Conservation (phyloP, 1,140 invertebrate genomes). For the Aphaenogaster rudis region DNA sequence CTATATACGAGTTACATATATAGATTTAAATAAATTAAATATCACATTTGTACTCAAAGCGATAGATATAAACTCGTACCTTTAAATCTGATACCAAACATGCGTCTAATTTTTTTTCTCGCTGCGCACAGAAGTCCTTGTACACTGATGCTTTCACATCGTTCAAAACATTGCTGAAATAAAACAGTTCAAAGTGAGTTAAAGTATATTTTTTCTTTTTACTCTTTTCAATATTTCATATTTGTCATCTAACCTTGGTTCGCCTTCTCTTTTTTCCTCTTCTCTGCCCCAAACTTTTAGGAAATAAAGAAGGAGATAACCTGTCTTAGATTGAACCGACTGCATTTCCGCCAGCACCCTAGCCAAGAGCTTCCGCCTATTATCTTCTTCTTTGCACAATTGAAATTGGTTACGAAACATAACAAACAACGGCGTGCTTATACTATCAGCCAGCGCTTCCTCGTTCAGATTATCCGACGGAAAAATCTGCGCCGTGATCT, state of each 20-base stretch:
- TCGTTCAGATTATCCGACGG: constrained; percentile 85
- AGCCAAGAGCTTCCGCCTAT: constrained; percentile 91
- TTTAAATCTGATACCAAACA: constrained; percentile 93
- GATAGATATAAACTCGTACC: constrained; percentile 81
- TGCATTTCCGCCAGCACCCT: constrained; percentile 93
- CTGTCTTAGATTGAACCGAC: constrained; percentile 90
- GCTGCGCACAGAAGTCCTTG: constrained; percentile 94
- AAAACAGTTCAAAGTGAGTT: background rate
- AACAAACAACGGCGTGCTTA: constrained; percentile 93
- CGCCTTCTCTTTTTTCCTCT: constrained; percentile 88
- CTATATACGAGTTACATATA: background rate
- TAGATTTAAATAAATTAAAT: too few relatives aligned
- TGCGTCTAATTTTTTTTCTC: constrained; percentile 92
- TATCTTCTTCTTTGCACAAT: constrained; percentile 92
- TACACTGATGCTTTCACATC: constrained; percentile 95
- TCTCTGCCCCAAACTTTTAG: constrained; percentile 92
- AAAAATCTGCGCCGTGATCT: constrained; percentile 86
- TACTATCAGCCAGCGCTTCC: constrained; percentile 91
- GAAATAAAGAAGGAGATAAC: constrained; percentile 95
- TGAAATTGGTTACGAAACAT: constrained; percentile 92
- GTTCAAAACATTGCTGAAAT: constrained; percentile 85
- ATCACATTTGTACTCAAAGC: too few relatives aligned
- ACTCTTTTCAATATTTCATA: background rate
- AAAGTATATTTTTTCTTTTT: background rate
- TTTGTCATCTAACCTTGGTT: constrained; percentile 82